phyloP scores from a whole-genome alignment of 2,797 vertebrate species.

The Leucoraja ocellata region DNA sequence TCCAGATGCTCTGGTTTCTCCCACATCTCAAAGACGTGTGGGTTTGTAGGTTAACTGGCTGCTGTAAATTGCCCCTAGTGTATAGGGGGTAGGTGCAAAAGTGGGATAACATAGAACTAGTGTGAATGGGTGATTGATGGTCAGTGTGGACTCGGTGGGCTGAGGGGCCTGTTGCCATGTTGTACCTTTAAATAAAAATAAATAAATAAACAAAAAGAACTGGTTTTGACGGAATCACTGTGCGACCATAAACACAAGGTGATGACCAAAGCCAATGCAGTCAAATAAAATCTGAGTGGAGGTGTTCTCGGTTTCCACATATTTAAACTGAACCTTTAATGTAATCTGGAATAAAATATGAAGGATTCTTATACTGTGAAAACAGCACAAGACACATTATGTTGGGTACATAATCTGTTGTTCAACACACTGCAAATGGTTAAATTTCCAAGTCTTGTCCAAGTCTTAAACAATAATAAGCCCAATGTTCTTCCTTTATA shows the following conservation, averaged over 20 bases:
- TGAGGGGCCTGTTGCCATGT: no score
- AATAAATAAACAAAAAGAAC: background rate
- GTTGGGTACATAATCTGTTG: background rate
- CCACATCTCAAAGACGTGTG: no score
- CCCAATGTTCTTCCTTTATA: background rate
- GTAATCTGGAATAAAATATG: background rate
- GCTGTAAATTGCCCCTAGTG: no score
- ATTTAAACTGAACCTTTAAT: background rate
- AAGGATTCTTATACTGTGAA: background rate
- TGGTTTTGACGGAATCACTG: background rate
- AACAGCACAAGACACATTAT: background rate
- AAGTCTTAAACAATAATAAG: background rate
- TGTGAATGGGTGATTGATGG: no score
- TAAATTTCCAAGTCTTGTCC: background rate
- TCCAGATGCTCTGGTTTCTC: no score
- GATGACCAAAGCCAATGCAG: background rate
- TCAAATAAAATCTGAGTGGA: background rate
- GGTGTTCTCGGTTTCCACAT: background rate
- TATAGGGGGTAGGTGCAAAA: no score
- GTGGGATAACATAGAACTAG: no score
- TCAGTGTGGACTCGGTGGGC: no score
- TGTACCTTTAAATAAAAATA: no score
- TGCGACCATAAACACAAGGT: background rate
- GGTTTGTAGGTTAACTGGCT: no score
- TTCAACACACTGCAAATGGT: background rate